Conservation (phyloP, 2,113 vertebrate species). For the Apodemus speciosus region DNA sequence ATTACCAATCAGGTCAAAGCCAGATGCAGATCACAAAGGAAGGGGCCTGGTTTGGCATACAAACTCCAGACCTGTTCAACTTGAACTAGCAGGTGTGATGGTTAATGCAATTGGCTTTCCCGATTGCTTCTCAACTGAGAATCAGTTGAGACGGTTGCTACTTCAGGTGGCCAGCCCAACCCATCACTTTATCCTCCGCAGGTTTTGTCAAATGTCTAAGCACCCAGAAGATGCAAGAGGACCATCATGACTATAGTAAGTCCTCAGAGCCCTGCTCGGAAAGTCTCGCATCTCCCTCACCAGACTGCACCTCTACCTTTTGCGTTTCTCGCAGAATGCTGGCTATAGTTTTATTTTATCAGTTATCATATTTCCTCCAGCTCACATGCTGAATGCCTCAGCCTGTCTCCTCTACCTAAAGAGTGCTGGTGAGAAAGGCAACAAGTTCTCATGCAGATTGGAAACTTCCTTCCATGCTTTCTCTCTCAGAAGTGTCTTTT, state of each 20-base stretch:
- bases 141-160: background rate
- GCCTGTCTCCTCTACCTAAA: background rate
- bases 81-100: background rate
- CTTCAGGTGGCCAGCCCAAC: background rate
- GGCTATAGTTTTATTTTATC: background rate
- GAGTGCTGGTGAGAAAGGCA: background rate
- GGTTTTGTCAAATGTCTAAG: background rate
- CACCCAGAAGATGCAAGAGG: background rate
- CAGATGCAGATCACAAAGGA: background rate
- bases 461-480: background rate
- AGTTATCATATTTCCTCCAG: background rate
- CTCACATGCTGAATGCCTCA: background rate
- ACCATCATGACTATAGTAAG: background rate
- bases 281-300: too few species aligned
- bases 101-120: background rate
- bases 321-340: background rate
- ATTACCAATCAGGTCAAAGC: background rate
- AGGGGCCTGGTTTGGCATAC: background rate
- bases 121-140: background rate
- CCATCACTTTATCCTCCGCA: background rate
- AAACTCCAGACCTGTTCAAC: background rate
- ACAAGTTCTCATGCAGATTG: background rate
- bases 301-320: background rate
- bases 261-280: background rate
- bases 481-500: background rate